phyloP scores from a whole-genome alignment of 2,113 vertebrate genomes.

The Telmatochromis sp. region DNA sequence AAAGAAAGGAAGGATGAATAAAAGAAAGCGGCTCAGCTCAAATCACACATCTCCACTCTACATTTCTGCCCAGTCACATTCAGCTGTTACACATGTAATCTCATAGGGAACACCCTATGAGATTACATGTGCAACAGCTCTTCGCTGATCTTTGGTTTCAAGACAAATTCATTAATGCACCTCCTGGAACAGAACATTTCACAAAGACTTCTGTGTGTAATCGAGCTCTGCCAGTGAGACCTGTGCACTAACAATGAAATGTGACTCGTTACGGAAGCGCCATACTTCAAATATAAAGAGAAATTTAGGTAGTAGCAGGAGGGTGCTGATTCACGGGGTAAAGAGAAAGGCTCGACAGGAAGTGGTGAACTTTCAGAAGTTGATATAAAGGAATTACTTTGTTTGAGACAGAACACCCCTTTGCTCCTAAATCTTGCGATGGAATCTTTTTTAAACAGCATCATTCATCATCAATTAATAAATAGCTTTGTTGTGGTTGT shows the following conservation, averaged over 20 bases:
- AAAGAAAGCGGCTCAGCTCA: not conserved
- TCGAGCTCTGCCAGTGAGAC: not conserved
- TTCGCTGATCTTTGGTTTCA: constrained; percentile 31
- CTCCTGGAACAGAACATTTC: constrained; percentile 26
- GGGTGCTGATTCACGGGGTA: constrained; percentile 16
- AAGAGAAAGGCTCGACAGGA: not conserved
- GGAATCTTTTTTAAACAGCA: not conserved
- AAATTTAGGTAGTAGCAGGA: not conserved
- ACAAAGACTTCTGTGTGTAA: constrained; percentile 49
- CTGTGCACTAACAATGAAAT: constrained; percentile 25
- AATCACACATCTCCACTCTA: not conserved
- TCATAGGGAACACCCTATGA: not conserved
- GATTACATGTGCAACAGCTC: constrained; percentile 4
- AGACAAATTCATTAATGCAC: constrained; percentile 31
- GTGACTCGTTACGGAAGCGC: not conserved
- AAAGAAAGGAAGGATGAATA: not conserved
- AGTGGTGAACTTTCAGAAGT: not conserved
- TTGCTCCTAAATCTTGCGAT: not conserved
- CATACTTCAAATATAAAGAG: constrained; percentile 5
- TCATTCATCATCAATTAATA: not conserved
- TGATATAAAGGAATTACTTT: not conserved
- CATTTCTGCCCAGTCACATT: constrained; percentile 17
- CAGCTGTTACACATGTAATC: not conserved
- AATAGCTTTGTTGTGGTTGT: not conserved
- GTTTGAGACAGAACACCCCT: not conserved